These are phyloP conservation scores for Glaucomys volans DNA, from an alignment of 2,113 vertebrate species.

Conservation along the genomic window DNA sequence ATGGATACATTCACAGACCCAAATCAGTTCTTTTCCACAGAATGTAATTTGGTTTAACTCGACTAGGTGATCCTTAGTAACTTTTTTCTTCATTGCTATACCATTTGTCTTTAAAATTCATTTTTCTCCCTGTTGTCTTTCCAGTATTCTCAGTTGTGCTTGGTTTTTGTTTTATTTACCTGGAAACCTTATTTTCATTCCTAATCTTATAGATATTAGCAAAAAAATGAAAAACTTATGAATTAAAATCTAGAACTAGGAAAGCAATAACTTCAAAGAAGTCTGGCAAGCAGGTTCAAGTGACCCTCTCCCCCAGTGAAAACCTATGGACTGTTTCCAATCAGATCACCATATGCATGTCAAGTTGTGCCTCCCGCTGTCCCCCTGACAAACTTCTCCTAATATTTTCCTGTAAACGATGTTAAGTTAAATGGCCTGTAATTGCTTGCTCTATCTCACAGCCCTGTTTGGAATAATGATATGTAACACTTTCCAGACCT, in stretches of 20 bases:
- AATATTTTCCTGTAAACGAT: constrained; percentile 79
- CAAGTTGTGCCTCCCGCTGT: constrained; percentile 28
- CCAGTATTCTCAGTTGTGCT: constrained; percentile 57
- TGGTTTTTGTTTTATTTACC: constrained; percentile 73
- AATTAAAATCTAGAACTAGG: constrained; percentile 47
- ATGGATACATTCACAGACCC: not conserved
- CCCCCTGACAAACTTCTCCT: constrained; percentile 72
- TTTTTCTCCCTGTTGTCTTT: constrained; percentile 55
- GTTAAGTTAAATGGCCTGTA: constrained; percentile 75
- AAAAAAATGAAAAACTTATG: not conserved
- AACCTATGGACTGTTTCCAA: constrained; percentile 77
- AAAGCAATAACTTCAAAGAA: constrained; percentile 62
- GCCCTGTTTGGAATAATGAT: constrained; percentile 67
- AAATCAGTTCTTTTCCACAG: not conserved
- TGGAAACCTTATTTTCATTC: constrained; percentile 65
- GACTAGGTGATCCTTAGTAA: not conserved
- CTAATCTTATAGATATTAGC: constrained; percentile 21
- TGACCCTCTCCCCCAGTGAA: constrained; percentile 67
- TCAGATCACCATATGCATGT: constrained; percentile 67
- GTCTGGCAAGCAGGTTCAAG: constrained; percentile 40
- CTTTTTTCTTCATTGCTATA: not conserved
- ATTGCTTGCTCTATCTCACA: constrained; percentile 69
- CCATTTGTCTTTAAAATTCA: constrained; percentile 18
- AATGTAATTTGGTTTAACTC: not conserved
- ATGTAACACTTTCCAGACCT: constrained; percentile 77